These are phyloP conservation scores for Eptesicus fuscus DNA, from an alignment of 2,113 vertebrate genomes.

Conservation along the genomic window DNA sequence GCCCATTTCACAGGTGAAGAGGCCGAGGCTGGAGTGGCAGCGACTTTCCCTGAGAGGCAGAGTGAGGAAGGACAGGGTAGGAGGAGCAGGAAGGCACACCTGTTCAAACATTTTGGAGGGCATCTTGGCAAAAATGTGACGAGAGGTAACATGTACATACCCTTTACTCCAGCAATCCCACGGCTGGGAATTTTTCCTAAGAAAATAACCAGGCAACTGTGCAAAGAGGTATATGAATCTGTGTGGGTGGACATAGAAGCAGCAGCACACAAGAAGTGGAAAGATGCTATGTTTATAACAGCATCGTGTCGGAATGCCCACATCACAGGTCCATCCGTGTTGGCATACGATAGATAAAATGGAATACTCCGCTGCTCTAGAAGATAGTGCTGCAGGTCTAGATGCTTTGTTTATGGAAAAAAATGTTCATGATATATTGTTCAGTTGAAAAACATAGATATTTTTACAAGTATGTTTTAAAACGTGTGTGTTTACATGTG, in stretches of 20 bases:
- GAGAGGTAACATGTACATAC: neutral
- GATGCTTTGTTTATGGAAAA: neutral
- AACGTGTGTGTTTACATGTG: neutral
- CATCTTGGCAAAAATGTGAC: neutral
- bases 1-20: neutral
- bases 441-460: neutral
- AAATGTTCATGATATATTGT: neutral
- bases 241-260: neutral
- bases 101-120: neutral
- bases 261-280: neutral
- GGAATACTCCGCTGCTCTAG: neutral
- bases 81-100: neutral
- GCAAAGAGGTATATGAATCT: neutral
- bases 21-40: neutral
- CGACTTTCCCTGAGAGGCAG: neutral
- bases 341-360: neutral
- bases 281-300: slow-evolving; percentile 39
- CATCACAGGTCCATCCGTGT: neutral
- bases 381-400: neutral
- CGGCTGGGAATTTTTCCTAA: neutral
- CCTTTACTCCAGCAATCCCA: slow-evolving; percentile 6
- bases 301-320: neutral
- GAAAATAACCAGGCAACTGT: slow-evolving; percentile 29
- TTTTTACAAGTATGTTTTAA: neutral
- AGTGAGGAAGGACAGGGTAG: neutral